Evolutionary conservation across 1,140 invertebrate species (phyloP).

Genomic region (Drosophila albomicans): DNA sequence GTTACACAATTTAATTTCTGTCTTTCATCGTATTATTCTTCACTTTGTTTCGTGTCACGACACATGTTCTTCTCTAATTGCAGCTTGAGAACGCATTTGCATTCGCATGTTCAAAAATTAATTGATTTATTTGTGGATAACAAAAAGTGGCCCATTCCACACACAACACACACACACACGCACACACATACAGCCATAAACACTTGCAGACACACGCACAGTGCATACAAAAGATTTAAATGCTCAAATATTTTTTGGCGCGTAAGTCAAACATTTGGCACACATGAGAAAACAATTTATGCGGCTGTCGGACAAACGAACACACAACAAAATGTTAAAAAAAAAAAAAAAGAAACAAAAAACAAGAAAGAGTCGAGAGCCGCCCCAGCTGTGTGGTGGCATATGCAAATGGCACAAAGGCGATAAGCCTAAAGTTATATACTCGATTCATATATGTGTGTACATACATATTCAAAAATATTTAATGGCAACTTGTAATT

Average conservation of each 20-base stretch:
- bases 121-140: constrained; percentile 77
- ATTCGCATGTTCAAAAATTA: constrained; percentile 70
- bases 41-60: constrained; percentile 12
- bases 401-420: constrained; percentile 73
- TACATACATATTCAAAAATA: constrained; percentile 5
- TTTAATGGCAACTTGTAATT: constrained; percentile 44
- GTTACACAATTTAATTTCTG: too few species aligned
- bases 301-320: constrained; percentile 63
- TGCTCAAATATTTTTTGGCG: constrained; percentile 44
- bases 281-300: constrained; percentile 82
- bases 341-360: not conserved
- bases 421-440: constrained; percentile 48
- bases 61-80: constrained; percentile 3
- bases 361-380: constrained; percentile 15
- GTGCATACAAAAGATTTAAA: constrained; percentile 53
- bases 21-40: too few species aligned
- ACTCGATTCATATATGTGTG: not conserved
- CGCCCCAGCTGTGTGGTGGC: constrained; percentile 66
- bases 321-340: constrained; percentile 22
- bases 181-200: not conserved
- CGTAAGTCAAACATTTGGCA: constrained; percentile 82
- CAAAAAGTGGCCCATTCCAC: constrained; percentile 44
- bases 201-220: constrained; percentile 18
- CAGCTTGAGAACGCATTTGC: constrained; percentile 34
- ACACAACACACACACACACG: constrained; percentile 16